phyloP scores from a whole-genome alignment of 1,140 invertebrate species.

The Bursaphelenchus mucronatus region DNA sequence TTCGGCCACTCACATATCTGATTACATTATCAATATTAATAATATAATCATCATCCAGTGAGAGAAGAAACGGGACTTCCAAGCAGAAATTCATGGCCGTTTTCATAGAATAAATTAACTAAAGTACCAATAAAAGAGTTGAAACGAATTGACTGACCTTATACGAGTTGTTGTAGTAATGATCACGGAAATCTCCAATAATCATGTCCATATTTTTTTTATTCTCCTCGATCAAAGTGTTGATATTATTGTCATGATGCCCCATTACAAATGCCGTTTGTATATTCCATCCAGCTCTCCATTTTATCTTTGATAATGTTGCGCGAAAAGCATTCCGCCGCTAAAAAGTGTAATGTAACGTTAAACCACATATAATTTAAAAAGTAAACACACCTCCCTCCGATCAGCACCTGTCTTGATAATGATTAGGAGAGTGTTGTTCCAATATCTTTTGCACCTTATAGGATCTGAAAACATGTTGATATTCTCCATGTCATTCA shows the following conservation, averaged over 20 bases:
- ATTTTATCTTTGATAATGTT: slow-evolving; percentile 42
- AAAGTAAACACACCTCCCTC: no score
- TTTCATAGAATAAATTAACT: no score
- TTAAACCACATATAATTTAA: no score
- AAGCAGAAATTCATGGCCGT: neutral
- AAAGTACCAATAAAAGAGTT: slow-evolving; percentile 10
- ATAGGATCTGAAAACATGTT: no score
- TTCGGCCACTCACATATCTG: slow-evolving; percentile 10
- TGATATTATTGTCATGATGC: neutral
- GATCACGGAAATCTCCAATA: slow-evolving; percentile 48
- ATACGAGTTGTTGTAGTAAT: slow-evolving; percentile 52
- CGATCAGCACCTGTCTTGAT: no score
- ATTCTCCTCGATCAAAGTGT: slow-evolving; percentile 27
- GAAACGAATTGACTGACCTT: slow-evolving; percentile 16
- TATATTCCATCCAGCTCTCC: slow-evolving; percentile 35
- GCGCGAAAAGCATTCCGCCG: slow-evolving; percentile 42
- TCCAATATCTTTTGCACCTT: no score
- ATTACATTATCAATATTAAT: slow-evolving; percentile 46
- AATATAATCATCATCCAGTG: slow-evolving; percentile 57
- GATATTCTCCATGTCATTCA: no score
- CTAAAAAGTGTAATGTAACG: slow-evolving; percentile 29
- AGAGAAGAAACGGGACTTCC: slow-evolving; percentile 38
- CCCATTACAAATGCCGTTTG: slow-evolving; percentile 55
- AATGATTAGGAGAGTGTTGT: no score
- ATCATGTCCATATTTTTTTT: slow-evolving; percentile 36